Percentiles rank a stretch among this genome's conserved stretches.
phyloP scores from a whole-genome alignment of 2,797 vertebrate genomes.

The Rhabdomys pumilio region DNA sequence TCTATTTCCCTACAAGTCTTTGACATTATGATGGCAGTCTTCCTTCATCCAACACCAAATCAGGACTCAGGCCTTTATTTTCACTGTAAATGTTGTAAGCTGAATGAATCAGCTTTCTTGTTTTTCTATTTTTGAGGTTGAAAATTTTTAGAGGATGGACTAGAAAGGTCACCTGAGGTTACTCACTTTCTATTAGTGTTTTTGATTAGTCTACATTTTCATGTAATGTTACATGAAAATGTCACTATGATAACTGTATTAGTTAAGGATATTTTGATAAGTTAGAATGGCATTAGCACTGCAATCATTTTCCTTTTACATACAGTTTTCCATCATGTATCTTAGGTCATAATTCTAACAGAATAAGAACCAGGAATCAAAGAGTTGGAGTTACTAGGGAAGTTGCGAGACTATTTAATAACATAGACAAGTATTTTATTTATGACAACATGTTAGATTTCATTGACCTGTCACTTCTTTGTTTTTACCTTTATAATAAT shows the following conservation, averaged over 20 bases:
- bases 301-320: not conserved
- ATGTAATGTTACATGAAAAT: not conserved
- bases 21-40: not conserved
- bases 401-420: not conserved
- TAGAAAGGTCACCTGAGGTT: not conserved
- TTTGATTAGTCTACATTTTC: not conserved
- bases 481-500: not conserved
- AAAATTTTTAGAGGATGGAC: not conserved
- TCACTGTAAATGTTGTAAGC: not conserved
- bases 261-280: constrained; percentile 1
- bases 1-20: not conserved
- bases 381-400: not conserved
- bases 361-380: not conserved
- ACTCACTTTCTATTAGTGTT: not conserved
- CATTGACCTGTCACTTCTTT: not conserved
- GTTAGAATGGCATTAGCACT: not conserved
- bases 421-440: not conserved
- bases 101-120: not conserved
- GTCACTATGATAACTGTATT: not conserved
- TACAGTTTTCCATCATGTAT: not conserved
- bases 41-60: constrained; percentile 58
- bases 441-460: not conserved
- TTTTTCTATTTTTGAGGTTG: not conserved
- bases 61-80: not conserved
- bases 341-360: not conserved